Conservation (phyloP, 2,797 vertebrate species). For the Pachyuromys duprasi region DNA sequence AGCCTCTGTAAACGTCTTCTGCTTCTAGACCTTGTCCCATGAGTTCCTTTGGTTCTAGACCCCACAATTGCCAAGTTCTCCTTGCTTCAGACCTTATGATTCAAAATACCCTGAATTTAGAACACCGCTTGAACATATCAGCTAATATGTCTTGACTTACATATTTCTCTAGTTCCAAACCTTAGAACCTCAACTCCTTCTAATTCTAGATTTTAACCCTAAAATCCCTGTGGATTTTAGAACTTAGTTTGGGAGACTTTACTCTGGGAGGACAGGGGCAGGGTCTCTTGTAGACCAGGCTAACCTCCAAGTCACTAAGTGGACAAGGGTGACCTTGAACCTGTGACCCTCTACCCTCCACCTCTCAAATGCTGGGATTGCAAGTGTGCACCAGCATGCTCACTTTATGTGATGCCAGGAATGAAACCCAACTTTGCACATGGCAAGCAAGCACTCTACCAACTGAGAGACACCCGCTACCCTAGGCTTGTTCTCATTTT, state of each 20-base stretch:
- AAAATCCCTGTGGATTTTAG: conserved; percentile 40
- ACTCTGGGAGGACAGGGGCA: neutral
- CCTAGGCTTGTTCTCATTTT: neutral
- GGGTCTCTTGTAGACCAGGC: neutral
- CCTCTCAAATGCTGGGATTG: neutral
- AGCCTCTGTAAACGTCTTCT: neutral
- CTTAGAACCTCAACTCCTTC: neutral
- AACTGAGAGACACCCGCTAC: neutral
- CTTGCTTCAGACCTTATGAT: neutral
- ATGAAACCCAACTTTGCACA: neutral
- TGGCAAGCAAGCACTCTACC: neutral
- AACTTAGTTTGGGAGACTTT: neutral
- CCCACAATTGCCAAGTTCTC: neutral
- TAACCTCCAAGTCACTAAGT: neutral
- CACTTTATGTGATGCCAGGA: neutral
- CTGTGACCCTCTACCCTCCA: neutral
- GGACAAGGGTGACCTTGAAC: neutral
- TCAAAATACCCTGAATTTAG: neutral
- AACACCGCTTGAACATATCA: conserved; percentile 10
- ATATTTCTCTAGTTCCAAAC: neutral
- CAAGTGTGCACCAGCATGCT: too few relatives aligned
- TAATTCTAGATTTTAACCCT: neutral
- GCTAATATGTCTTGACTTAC: neutral
- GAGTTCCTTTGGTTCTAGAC: neutral
- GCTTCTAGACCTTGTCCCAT: neutral